Evolutionary conservation across 2,113 vertebrate species (phyloP).

Genomic region (Oceanodroma tethys): DNA sequence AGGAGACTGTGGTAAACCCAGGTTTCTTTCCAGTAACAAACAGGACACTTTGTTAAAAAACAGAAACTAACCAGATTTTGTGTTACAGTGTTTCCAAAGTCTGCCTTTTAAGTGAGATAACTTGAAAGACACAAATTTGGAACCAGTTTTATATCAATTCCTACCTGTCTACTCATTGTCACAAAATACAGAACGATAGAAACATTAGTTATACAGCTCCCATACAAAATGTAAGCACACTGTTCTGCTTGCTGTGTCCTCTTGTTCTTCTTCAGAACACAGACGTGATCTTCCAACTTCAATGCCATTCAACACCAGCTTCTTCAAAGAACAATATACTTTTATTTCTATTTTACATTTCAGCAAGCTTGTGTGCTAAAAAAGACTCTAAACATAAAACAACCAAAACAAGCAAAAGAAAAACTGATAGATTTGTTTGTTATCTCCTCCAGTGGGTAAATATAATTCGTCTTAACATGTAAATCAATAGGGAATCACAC

Average conservation of each 20-base stretch:
- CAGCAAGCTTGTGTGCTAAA: neutral
- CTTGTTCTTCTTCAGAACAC: neutral
- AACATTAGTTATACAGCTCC: neutral
- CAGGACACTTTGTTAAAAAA: neutral
- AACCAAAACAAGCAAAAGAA: neutral
- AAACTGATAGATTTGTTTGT: neutral
- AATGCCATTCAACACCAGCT: neutral
- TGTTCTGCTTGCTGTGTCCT: neutral
- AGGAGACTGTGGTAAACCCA: neutral
- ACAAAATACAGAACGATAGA: neutral
- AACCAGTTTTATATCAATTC: neutral
- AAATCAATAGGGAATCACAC: neutral
- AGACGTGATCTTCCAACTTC: rapidly evolving
- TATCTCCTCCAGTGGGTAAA: neutral
- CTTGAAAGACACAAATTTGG: neutral
- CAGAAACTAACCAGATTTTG: neutral
- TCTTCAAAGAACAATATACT: neutral
- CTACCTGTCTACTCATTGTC: neutral
- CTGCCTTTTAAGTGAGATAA: neutral
- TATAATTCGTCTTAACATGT: neutral
- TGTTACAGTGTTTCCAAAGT: neutral
- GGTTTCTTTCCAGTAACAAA: neutral
- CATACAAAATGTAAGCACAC: neutral
- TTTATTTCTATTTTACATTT: neutral
- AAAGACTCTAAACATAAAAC: neutral